Base-by-base conservation (phyloP, 2,797 vertebrate genomes). In the Podargus strigoides region DNA sequence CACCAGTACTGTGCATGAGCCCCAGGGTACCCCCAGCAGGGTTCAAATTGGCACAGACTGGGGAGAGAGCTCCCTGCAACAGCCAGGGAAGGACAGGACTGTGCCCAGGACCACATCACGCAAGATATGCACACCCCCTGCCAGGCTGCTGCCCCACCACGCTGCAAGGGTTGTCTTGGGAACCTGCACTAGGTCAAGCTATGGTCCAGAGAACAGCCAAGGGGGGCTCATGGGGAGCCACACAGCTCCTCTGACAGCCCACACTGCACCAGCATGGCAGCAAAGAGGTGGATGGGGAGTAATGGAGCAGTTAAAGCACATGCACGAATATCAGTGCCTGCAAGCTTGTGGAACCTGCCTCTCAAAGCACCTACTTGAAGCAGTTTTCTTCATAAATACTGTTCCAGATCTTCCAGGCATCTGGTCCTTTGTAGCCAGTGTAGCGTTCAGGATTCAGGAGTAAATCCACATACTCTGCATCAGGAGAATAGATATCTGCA, bases 331-430 rank as follows among this genome's bases (percentile, higher is more conserved):
- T 1, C 76, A 64, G 53, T 2, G 1, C 19, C 30, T 42, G 32
- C 18, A 22, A 27, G 30, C 12, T 49, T 0, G 2, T 34, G 67
- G 24, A 41, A 44, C 2, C 68, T 3, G 12, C 13, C 41, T 73
- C 85, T 32, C 50, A 70, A 27, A 93, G 17, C 66, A 97, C 98
- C 39, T 98, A 98, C 98, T 98, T 98, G 95, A 98, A 98, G 89
- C 98, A 98, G 85, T 98, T 98, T 92, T 98, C 98, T 77, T 98
- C 98, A 3, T 98, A 98, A 87, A 98, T 98, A 37, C 98, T 98
- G 91, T 98, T 98, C 98, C 98, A 98, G 47, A 98, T 98, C 53
- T 97, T 98, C 98, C 98, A 98, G 59, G 98, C 97, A 42, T 98
- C 98, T 0, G 96, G 95, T 3, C 98, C 98, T 87, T 98, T 98